Base-by-base conservation (phyloP, 1,140 invertebrate genomes). In the Condylostylus longicornis region DNA sequence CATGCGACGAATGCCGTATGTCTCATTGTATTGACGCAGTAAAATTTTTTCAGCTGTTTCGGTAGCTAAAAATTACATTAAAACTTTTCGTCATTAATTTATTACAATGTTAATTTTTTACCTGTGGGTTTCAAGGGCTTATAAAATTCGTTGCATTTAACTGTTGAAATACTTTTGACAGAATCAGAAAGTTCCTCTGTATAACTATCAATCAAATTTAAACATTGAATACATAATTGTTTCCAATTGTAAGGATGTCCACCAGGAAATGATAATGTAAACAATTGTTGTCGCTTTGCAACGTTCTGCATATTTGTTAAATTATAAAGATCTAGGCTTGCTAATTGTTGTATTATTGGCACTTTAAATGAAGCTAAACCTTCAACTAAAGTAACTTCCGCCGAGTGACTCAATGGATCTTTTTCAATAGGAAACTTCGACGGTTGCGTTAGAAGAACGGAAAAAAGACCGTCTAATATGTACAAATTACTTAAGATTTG, bases 191-290 rank as follows among this genome's bases (percentile, higher is more conserved):
- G 48, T 28, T 75, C 64, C 2, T 66, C 63, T 0, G 67, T 69
- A 48, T 77, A 83, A 32, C 66, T 62, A 37, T 69, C 72, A 2
- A 82, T 62, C 0, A 74, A 53, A 21, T 49, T 51, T 3, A 78
- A 46, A 50, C 71, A 72, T 44, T 68, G 69, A 43, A 72, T 65
- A 9, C 76, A 61, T 4, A 84, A 51, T 37, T 66, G 66, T 45
- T 78, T 82, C 82, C 82, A 86, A 44, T 79, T 82, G 42, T 77
- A 75, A 2, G 82, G 79, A 58, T 82, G 80, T 33, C 77, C 76
- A 18, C 80, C 56, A 32, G 81, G 81, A 49, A 77, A 71, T 35
- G 80, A 83, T 0, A 86, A 54, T 10, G 69, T 69, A 48, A 79
- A 86, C 15, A 84, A 62, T 35, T 70, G 50, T 25, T 54, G 41